Evolutionary conservation across 2,888 invertebrate species (phyloP).

Genomic region (Nomada hirtipes): DNA sequence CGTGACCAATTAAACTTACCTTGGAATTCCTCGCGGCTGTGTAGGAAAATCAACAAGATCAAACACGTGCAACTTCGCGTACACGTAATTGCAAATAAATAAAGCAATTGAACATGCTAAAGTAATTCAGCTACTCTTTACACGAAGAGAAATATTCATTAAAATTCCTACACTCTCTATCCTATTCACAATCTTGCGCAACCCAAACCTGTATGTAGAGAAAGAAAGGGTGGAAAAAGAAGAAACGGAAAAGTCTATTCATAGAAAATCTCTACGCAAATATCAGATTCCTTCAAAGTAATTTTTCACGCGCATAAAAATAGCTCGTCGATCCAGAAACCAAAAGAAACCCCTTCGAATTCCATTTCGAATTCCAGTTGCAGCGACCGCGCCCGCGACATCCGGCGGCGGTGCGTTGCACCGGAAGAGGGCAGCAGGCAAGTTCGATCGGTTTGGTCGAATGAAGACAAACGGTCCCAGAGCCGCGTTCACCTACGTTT

Average conservation of each 20-base stretch:
- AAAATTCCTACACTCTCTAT: no score
- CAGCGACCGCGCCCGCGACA: slow-evolving; percentile 17
- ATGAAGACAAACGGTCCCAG: slow-evolving; percentile 70
- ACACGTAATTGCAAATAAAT: not conserved
- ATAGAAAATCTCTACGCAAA: no score
- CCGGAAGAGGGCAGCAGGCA: slow-evolving; percentile 50
- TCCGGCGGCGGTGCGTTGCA: slow-evolving; percentile 47
- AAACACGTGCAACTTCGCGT: not conserved
- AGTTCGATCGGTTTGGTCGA: slow-evolving; percentile 55
- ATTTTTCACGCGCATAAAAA: no score
- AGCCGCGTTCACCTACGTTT: slow-evolving; percentile 63
- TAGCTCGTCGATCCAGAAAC: not conserved
- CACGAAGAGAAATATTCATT: no score
- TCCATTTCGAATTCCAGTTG: not conserved
- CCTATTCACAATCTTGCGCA: no score
- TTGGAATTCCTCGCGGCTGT: not conserved
- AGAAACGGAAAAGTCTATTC: no score
- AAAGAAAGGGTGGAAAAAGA: no score
- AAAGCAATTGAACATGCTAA: not conserved
- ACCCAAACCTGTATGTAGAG: no score
- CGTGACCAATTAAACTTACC: slow-evolving; percentile 25
- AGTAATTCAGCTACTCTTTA: no score
- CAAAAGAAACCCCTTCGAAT: not conserved
- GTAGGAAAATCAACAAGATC: not conserved
- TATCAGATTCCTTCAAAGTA: no score